phyloP scores from a whole-genome alignment of 1,140 invertebrate genomes.

The Drosophila pseudoobscura region DNA sequence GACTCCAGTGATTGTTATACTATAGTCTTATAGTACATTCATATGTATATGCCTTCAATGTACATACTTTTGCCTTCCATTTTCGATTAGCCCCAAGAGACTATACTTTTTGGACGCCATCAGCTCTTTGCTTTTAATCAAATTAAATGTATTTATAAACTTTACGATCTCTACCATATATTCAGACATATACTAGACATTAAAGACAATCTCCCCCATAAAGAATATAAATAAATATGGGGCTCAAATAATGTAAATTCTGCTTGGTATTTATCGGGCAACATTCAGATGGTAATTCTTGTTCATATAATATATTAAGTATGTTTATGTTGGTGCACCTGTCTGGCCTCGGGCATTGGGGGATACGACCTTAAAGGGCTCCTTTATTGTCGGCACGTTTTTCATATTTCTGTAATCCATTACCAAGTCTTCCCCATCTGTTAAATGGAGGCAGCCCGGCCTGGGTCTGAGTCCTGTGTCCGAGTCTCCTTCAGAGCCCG shows the following conservation, averaged over 20 bases:
- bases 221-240: constrained; percentile 63
- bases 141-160: constrained; percentile 66
- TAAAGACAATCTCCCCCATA: constrained; percentile 17
- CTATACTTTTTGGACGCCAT: neutral
- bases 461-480: too few species aligned
- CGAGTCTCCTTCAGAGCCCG: constrained; percentile 5
- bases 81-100: neutral
- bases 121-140: constrained; percentile 40
- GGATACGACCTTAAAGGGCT: constrained; percentile 30
- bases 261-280: constrained; percentile 42
- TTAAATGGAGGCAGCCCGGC: constrained; percentile 16
- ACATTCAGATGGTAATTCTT: constrained; percentile 56
- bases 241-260: constrained; percentile 51
- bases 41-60: neutral
- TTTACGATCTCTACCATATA: constrained; percentile 47
- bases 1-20: neutral
- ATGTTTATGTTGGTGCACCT: constrained; percentile 24
- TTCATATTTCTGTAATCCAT: constrained; percentile 57
- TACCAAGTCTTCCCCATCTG: constrained; percentile 39
- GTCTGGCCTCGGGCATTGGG: neutral
- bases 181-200: constrained; percentile 11
- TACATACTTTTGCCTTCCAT: neutral
- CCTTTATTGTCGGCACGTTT: constrained; percentile 52
- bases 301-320: constrained; percentile 49
- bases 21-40: neutral